A percentile compares a stretch with the other conserved stretches of the same genome.
phyloP scores from a whole-genome alignment of 30 jellyfish, hydroid and myxozoan genomes.

The Aurelia aurita region DNA sequence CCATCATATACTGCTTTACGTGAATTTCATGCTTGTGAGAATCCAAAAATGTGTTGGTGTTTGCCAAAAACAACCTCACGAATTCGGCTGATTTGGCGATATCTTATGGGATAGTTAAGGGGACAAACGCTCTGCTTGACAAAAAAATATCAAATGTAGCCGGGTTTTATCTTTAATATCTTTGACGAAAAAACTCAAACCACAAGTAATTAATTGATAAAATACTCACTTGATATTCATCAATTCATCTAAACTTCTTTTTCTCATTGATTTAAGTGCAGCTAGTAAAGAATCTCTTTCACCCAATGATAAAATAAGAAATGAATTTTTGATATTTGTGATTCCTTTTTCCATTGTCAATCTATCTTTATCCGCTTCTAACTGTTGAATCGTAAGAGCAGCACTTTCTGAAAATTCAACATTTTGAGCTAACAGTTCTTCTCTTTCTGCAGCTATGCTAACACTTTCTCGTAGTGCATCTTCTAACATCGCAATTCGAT shows the following conservation, averaged over 20 bases:
- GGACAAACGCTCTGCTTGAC: too few relatives aligned
- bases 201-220: neutral
- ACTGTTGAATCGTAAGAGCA: constrained; percentile 45
- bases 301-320: constrained; percentile 83
- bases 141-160: too few relatives aligned
- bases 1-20: too few relatives aligned
- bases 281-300: constrained; percentile 86
- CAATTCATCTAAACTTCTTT: constrained; percentile 72
- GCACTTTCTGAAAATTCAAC: constrained; percentile 91
- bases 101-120: too few relatives aligned
- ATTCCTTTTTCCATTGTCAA: constrained; percentile 89
- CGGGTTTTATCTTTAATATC: too few relatives aligned
- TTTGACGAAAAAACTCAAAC: neutral
- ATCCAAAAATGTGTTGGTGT: too few relatives aligned
- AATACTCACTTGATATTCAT: constrained; percentile 74
- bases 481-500: constrained; percentile 89
- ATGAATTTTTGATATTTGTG: constrained; percentile 92
- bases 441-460: constrained; percentile 93
- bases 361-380: constrained; percentile 77
- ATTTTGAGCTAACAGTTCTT: constrained; percentile 84
- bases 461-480: constrained; percentile 98
- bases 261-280: constrained; percentile 76
- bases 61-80: too few relatives aligned
- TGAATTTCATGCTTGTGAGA: too few relatives aligned
- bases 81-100: too few relatives aligned